Base-by-base conservation (phyloP, 1,140 invertebrate species). In the Procambarus clarkii region DNA sequence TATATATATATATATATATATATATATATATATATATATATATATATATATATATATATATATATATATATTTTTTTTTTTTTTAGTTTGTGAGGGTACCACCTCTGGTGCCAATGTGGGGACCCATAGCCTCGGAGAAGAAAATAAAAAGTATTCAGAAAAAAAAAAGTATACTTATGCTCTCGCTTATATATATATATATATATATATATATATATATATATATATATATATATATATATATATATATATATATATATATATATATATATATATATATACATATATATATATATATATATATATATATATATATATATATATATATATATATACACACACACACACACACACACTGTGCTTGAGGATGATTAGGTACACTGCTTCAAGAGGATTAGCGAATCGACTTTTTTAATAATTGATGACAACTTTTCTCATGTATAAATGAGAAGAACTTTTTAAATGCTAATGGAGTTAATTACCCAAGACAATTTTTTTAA, bases 211-310 rank as follows among this genome's bases (percentile, higher is more conserved):
- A 80, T 54, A 48, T 80, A 80, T 48, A 50, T 80, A 80, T 81
- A 50, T 54, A 81, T 81, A 50, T 54, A 81, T 54, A 50, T 54
- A 81, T 54, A 48, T 54, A 81, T 54, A 48, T 81, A 21, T 21
- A 18, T 50, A 81, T 50, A 50, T 81, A 81, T 81, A 48, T 81
- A 81, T 81, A 50, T 81, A 54, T 81, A 48, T 81, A 48, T 81
- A 50, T 81, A 48, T 81, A 50, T 81, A 81, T 81, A 50, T 81
- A 81, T 81, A 50, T 81, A 81, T 81, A 54, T 81, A 81, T 81
- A 50, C 50, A 81, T 81, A 50, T 81, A 81, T 81, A 50, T 81
- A 81, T 81, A 50, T 81, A 81, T 81, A 50, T 81, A 81, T 81
- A 50, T 81, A 81, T 81, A 50, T 81, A 81, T 81, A 15, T 54